Percentiles rank a stretch among this genome's conserved stretches.
These are phyloP conservation scores for Scatophagus argus DNA, from an alignment of 2,113 vertebrate species.

Conservation along the genomic window DNA sequence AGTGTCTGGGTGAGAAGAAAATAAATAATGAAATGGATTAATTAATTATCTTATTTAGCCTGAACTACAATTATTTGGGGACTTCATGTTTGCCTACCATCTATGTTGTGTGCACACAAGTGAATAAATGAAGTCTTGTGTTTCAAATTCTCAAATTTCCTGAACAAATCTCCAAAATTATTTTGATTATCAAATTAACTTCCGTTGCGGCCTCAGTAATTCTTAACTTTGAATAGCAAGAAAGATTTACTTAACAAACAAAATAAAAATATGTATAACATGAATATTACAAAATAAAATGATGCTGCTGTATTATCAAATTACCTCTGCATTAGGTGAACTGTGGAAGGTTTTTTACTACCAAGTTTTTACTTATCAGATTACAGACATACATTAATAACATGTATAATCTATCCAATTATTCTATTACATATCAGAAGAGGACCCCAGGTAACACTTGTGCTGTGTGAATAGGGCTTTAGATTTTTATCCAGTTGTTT, in stretches of 20 bases:
- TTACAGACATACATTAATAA: conserved; percentile 25
- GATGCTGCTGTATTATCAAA: neutral
- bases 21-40: neutral
- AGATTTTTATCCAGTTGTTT: conserved; percentile 19
- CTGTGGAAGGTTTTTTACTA: neutral
- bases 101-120: conserved; percentile 12
- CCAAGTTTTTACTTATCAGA: neutral
- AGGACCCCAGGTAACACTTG: conserved; percentile 9
- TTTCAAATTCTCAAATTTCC: conserved; percentile 22
- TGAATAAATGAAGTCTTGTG: neutral
- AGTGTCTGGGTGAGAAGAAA: neutral
- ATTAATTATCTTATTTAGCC: neutral
- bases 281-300: no score
- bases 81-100: conserved; percentile 16
- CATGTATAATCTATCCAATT: conserved; percentile 24
- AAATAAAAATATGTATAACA: no score
- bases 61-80: conserved; percentile 1
- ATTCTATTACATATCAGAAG: conserved; percentile 21
- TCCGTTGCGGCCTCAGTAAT: neutral
- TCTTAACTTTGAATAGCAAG: neutral
- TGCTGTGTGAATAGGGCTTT: conserved; percentile 15
- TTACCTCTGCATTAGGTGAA: neutral
- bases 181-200: neutral
- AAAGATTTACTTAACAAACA: neutral
- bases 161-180: conserved; percentile 4